Percentiles rank a stretch among this genome's conserved stretches.
These are phyloP conservation scores for Spinibarbus caldwelli DNA, from an alignment of 2,797 vertebrate genomes.

Conservation along the genomic window DNA sequence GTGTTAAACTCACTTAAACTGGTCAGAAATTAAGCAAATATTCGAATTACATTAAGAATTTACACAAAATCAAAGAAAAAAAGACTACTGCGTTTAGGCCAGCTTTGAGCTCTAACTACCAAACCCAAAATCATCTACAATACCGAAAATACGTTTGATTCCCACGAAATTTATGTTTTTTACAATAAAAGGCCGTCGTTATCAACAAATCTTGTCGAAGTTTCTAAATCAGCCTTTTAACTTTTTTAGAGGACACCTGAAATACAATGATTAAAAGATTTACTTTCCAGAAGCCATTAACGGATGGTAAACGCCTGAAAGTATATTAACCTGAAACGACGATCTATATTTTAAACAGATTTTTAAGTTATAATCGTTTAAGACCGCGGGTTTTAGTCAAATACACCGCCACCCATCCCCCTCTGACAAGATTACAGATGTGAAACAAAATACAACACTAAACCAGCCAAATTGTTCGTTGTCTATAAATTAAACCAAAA, in stretches of 20 bases:
- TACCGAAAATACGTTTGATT: neutral
- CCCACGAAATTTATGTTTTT: rapidly evolving
- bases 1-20: neutral
- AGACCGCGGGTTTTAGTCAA: neutral
- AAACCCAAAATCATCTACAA: neutral
- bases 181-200: neutral
- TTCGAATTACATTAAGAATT: neutral
- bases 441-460: slow-evolving; percentile 32
- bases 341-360: neutral
- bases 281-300: neutral
- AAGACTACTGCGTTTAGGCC: neutral
- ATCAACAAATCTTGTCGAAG: neutral
- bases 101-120: neutral
- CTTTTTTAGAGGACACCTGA: neutral
- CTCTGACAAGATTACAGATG: slow-evolving; percentile 78
- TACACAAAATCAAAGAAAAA: neutral
- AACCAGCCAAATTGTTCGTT: neutral
- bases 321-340: rapidly evolving
- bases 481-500: neutral
- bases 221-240: neutral
- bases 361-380: neutral
- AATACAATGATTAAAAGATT: neutral
- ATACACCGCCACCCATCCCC: slow-evolving; percentile 75
- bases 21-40: neutral
- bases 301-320: neutral